phyloP scores from a whole-genome alignment of 2,797 vertebrate species.

The Myiotriccus ornatus region DNA sequence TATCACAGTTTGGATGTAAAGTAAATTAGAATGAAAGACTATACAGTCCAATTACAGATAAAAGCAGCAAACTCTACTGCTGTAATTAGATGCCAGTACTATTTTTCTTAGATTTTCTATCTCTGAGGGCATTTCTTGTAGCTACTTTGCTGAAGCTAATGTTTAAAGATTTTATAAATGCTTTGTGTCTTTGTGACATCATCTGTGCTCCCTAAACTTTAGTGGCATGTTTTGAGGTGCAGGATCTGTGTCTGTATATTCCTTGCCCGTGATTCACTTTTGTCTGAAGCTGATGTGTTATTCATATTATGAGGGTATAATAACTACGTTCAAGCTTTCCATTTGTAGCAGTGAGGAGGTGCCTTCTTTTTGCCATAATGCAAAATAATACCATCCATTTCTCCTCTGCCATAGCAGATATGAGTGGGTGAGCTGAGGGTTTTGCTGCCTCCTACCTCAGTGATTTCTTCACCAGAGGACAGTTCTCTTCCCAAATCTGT shows the following conservation, averaged over 20 bases:
- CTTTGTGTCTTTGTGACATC: conserved; percentile 31
- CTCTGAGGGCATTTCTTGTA: conserved; percentile 90
- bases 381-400: background rate
- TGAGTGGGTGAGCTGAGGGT: background rate
- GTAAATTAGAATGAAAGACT: conserved; percentile 99
- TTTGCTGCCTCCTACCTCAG: background rate
- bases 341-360: background rate
- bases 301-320: background rate
- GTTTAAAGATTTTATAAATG: conserved; percentile 66
- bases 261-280: background rate
- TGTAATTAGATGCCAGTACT: conserved; percentile 99
- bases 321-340: background rate
- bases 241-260: background rate
- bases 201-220: conserved; percentile 25
- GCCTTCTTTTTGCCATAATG: background rate
- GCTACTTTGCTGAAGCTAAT: conserved; percentile 82
- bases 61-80: conserved; percentile 96
- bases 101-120: conserved; percentile 92
- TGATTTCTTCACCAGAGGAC: background rate
- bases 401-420: background rate
- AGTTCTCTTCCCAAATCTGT: background rate
- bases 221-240: background rate
- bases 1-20: conserved; percentile 99
- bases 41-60: conserved; percentile 99
- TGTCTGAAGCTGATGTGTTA: background rate